A percentile compares a stretch with the other conserved stretches of the same genome.
Conservation (phyloP, 1,140 invertebrate genomes). For the Drosophila fuyamai region DNA sequence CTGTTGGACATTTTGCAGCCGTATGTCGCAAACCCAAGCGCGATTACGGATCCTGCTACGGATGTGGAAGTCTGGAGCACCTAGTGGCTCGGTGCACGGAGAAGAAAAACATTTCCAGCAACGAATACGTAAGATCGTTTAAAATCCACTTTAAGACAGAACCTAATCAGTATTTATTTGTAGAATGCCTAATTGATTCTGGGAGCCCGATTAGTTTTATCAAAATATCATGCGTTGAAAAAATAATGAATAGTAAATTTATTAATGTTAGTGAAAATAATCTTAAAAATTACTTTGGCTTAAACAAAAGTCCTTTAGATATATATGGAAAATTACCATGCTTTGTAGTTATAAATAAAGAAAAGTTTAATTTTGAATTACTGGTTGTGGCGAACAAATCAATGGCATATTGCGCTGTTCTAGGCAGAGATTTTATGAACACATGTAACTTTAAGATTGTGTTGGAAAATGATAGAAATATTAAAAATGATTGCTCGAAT, state of each 20-base stretch:
- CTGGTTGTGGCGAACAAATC: no score
- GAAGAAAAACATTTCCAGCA: neutral
- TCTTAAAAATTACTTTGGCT: neutral
- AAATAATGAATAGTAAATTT: neutral
- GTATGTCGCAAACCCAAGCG: slow-evolving; percentile 9
- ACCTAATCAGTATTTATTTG: no score
- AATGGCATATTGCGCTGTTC: no score
- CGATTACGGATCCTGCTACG: slow-evolving; percentile 3
- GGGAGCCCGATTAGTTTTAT: no score
- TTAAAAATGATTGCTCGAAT: no score
- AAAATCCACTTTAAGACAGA: neutral
- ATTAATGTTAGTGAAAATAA: neutral
- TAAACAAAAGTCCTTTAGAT: neutral
- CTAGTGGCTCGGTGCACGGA: neutral
- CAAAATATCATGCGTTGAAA: neutral
- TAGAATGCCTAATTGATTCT: no score
- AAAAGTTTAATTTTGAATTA: neutral
- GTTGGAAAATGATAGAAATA: no score
- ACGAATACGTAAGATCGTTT: slow-evolving; percentile 6
- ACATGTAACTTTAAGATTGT: slow-evolving; percentile 15
- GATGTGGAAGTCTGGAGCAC: slow-evolving; percentile 3
- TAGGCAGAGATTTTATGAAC: slow-evolving; percentile 7
- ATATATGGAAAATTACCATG: slow-evolving; percentile 2
- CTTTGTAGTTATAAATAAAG: neutral
- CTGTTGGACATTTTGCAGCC: neutral